These are phyloP conservation scores for Camarhynchus parvulus DNA, from an alignment of 2,113 vertebrate genomes.

Conservation along the genomic window DNA sequence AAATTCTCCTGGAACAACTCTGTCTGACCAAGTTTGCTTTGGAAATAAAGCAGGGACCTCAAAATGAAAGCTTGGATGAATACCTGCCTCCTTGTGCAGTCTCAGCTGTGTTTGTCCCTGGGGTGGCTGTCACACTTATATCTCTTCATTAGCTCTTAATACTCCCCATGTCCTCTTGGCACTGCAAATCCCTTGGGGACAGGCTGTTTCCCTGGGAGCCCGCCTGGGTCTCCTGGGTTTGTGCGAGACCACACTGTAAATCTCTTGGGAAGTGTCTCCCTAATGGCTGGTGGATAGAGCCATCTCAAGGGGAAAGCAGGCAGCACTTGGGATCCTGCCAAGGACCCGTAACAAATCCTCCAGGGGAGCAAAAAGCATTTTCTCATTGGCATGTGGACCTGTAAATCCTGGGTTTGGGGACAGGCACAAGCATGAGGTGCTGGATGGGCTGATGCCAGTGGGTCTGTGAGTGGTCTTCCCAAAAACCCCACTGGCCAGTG, in stretches of 20 bases:
- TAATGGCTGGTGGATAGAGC: not conserved
- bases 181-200: not conserved
- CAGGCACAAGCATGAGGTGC: rapidly evolving
- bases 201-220: not conserved
- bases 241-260: not conserved
- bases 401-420: not conserved
- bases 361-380: not conserved
- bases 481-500: not conserved
- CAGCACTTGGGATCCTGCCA: not conserved
- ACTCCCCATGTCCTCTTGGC: not conserved
- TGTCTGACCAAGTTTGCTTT: not conserved
- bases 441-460: not conserved
- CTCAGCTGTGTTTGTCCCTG: not conserved
- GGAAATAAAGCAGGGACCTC: not conserved
- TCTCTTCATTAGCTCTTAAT: constrained; percentile 25
- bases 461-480: not conserved
- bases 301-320: not conserved
- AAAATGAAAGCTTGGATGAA: not conserved
- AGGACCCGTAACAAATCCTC: not conserved
- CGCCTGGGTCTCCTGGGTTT: not conserved
- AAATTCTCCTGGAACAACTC: not conserved
- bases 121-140: not conserved
- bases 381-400: not conserved
- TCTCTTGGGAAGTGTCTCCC: not conserved
- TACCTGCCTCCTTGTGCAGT: not conserved